Percentiles rank a stretch among this genome's conserved stretches.
Conservation (phyloP, 2,797 vertebrate genomes). For the Adrianichthys oophorus region DNA sequence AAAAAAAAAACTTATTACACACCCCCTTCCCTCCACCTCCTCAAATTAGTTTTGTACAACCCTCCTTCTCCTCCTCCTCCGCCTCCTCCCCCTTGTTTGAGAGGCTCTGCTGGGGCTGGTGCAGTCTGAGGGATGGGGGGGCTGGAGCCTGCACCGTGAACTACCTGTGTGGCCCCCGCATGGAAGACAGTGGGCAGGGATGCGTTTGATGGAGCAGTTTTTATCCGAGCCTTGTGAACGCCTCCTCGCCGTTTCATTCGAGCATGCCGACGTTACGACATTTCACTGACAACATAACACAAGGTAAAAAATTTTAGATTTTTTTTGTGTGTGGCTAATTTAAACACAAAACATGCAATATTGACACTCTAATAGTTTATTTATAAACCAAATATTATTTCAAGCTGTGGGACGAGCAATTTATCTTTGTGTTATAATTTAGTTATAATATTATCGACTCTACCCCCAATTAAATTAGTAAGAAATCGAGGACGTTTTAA, state of each 20-base stretch:
- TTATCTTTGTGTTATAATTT: constrained; percentile 12
- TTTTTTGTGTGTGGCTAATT: constrained; percentile 11
- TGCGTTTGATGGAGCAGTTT: constrained; percentile 67
- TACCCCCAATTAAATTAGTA: constrained; percentile 49
- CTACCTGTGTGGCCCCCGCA: constrained; percentile 95
- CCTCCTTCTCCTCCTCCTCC: constrained; percentile 40
- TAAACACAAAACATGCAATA: neutral
- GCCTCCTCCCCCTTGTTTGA: constrained; percentile 39
- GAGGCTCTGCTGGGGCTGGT: constrained; percentile 56
- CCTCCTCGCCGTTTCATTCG: constrained; percentile 48
- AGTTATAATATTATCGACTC: constrained; percentile 21
- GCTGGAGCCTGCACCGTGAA: constrained; percentile 69
- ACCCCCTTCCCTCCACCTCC: neutral
- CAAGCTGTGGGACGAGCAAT: neutral
- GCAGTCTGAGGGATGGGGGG: constrained; percentile 80
- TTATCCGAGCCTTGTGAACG: constrained; percentile 35
- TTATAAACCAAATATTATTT: neutral
- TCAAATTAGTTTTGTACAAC: constrained; percentile 28
- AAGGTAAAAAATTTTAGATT: constrained; percentile 58
- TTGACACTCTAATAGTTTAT: constrained; percentile 2
- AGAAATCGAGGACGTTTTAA: constrained; percentile 15
- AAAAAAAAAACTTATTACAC: too few relatives aligned
- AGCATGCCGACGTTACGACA: constrained; percentile 64
- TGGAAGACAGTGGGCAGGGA: constrained; percentile 74
- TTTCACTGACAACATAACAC: constrained; percentile 55